phyloP scores from a whole-genome alignment of 2,113 vertebrate species.

The Symphodus melops region DNA sequence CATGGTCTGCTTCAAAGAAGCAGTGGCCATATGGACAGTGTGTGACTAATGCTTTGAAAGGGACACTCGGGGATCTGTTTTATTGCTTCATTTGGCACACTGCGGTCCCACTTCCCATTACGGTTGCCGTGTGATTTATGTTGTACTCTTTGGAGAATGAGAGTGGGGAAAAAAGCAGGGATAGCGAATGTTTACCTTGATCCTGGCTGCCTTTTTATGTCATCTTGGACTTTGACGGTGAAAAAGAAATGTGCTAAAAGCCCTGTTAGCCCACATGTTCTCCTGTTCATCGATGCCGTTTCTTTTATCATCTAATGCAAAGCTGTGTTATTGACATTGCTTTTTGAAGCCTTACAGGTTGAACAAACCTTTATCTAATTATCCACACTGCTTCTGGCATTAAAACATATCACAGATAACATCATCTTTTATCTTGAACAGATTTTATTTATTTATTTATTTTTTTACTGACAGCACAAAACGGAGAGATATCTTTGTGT shows the following conservation, averaged over 20 bases:
- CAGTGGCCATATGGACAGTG: conserved; percentile 63
- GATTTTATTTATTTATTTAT: too few relatives aligned
- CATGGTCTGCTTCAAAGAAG: conserved; percentile 51
- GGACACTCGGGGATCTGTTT: conserved; percentile 70
- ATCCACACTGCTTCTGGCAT: neutral
- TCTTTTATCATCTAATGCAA: conserved; percentile 18
- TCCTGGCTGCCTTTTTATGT: conserved; percentile 59
- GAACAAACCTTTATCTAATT: neutral
- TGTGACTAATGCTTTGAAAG: conserved; percentile 72
- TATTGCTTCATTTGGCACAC: conserved; percentile 73
- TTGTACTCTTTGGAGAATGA: conserved; percentile 52
- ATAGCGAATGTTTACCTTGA: conserved; percentile 68
- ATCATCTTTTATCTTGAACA: neutral
- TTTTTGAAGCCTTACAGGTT: conserved; percentile 4
- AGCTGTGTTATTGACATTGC: conserved; percentile 8
- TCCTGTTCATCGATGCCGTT: conserved; percentile 8
- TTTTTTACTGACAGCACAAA: too few relatives aligned
- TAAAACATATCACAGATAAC: neutral
- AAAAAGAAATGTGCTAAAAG: conserved; percentile 38
- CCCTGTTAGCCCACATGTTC: conserved; percentile 9
- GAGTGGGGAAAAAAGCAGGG: conserved; percentile 38
- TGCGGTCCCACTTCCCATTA: conserved; percentile 61
- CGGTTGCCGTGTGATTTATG: conserved; percentile 73
- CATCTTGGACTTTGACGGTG: conserved; percentile 43
- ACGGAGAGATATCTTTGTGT: too few relatives aligned